Percentiles rank a stretch among this genome's conserved stretches.
These are phyloP conservation scores for Bos indicus DNA, from an alignment of 2,113 vertebrate genomes.

Conservation along the genomic window DNA sequence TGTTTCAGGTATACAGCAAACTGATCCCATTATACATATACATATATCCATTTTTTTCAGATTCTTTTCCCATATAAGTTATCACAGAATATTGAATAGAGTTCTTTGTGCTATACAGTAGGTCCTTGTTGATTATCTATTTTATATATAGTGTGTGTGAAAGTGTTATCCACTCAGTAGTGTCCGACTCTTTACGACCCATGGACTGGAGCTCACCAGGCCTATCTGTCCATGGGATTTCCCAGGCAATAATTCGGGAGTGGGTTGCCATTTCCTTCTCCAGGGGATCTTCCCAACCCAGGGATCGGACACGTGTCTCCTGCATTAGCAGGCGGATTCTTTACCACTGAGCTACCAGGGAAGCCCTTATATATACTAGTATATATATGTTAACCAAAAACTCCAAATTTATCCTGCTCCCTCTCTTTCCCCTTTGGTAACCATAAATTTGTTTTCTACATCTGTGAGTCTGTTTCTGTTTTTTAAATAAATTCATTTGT, in stretches of 20 bases:
- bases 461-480: neutral
- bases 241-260: neutral
- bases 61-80: neutral
- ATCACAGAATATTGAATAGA: neutral
- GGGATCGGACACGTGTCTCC: neutral
- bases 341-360: neutral
- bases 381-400: neutral
- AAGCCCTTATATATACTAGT: neutral
- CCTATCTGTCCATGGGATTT: neutral
- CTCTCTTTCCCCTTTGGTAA: neutral
- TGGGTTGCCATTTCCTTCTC: neutral
- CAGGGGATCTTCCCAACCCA: neutral
- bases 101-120: neutral
- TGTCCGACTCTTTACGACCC: neutral
- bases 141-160: neutral
- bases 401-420: neutral
- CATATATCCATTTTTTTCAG: neutral
- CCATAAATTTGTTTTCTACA: neutral
- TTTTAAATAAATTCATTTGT: neutral
- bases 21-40: neutral
- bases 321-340: neutral
- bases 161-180: neutral
- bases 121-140: neutral
- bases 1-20: neutral
- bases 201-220: neutral